Percentiles rank a stretch among this genome's conserved stretches.
phyloP scores from a whole-genome alignment of 1,140 invertebrate species.

The Drosophila tsacasi region DNA sequence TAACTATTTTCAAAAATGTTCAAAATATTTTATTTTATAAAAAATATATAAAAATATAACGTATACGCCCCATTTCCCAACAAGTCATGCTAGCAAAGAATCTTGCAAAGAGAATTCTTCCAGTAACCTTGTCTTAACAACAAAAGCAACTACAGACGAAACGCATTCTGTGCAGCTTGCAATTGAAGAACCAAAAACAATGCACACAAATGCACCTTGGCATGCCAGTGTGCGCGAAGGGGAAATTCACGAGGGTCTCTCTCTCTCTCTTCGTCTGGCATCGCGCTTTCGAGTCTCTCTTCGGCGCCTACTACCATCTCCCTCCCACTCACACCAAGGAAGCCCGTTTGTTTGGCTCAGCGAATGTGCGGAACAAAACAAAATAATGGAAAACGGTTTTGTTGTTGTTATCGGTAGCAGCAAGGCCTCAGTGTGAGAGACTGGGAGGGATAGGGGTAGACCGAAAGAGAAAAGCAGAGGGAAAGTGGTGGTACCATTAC shows the following conservation, averaged over 20 bases:
- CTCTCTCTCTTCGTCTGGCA: slow-evolving; percentile 6
- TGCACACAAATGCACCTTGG: slow-evolving; percentile 3
- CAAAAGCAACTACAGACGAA: slow-evolving; percentile 1
- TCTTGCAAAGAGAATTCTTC: slow-evolving; percentile 55
- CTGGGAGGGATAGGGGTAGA: neutral
- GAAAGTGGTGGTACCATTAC: slow-evolving; percentile 1
- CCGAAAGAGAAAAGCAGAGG: neutral
- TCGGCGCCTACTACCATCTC: neutral
- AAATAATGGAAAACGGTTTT: slow-evolving; percentile 62
- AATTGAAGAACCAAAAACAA: slow-evolving; percentile 15
- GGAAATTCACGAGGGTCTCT: slow-evolving; percentile 18
- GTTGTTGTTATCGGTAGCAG: slow-evolving; percentile 19
- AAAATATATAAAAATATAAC: slow-evolving; percentile 2
- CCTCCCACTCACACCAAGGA: neutral
- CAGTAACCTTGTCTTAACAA: slow-evolving; percentile 58
- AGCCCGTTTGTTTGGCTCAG: slow-evolving; percentile 58
- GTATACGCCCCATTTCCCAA: slow-evolving; percentile 39
- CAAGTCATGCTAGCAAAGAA: slow-evolving; percentile 8
- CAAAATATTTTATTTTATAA: too few relatives aligned
- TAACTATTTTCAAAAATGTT: too few relatives aligned
- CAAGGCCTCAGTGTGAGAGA: neutral
- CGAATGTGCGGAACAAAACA: slow-evolving; percentile 75
- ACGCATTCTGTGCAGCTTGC: slow-evolving; percentile 31
- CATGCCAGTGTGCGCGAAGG: slow-evolving; percentile 12
- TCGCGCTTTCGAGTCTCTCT: slow-evolving; percentile 26